Base-by-base conservation (phyloP, 2,888 invertebrate species). In the Lysandra coridon region DNA sequence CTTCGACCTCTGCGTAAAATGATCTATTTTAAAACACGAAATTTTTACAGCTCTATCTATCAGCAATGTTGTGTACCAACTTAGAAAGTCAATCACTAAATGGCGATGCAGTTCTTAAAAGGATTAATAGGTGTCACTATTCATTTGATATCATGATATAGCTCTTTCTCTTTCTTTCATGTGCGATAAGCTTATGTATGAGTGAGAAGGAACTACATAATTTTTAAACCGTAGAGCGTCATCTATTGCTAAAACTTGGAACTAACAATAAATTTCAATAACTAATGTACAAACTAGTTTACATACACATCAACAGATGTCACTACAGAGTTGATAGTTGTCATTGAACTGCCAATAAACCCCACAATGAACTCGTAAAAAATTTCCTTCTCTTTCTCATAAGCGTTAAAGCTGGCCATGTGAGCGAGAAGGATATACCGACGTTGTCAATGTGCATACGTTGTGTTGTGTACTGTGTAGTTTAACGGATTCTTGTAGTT, bases 361-460 rank as follows among this genome's bases (percentile, higher is more conserved):
- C 23, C 10, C 30, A 30, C 64, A 64, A 64, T 64, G 64, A 64
- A 79, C 44, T 73, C 75, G 78, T 4, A 76, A 44, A 80, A 2
- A 53, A 44, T 1, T 74, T 75, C 40, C 79, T 4, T 81, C 81
- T 81, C 83, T 80, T 79, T 81, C 83, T 80, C 78, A 79, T 57
- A n/a, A 33, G 12, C n/a, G 2, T 17, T 23, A 30, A 37, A 33
- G 10, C 1, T 0, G 30, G 12, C 49, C n/a, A 77, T n/a, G 75
- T 60, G 53, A 83, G 75, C 49, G 82, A 79, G 87, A 91, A 80
- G 85, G 87, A 84, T 88, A 88, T 79, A 84, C 81, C 81, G 78
- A 80, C 87, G 88, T 90, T 88, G 88, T 88, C 87, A 57, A 57
- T 53, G 57, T 57, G 33, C 91, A 91, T 87, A 23, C 23, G 80